phyloP scores from a whole-genome alignment of 1,140 invertebrate species.

The Lordiphosa mommai region DNA sequence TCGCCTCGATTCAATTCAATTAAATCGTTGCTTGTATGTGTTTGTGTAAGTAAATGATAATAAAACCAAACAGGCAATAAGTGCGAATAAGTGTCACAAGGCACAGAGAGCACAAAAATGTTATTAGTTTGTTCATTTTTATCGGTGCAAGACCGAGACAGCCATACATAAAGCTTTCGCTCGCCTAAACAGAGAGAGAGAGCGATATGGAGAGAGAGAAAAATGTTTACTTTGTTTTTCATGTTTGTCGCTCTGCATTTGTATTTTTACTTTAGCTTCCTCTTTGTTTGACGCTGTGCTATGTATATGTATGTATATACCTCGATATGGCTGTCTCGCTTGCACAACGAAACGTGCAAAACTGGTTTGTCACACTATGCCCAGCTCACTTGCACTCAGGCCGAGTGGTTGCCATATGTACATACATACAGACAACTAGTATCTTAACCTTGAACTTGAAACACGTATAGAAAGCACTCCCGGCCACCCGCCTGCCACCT shows the following conservation, averaged over 20 bases:
- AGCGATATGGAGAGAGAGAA: not conserved
- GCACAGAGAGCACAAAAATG: slow-evolving; percentile 20
- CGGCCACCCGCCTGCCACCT: slow-evolving; percentile 34
- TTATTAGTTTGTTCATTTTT: slow-evolving; percentile 20
- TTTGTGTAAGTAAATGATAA: slow-evolving; percentile 29
- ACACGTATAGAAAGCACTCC: slow-evolving; percentile 49
- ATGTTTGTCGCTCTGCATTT: slow-evolving; percentile 51
- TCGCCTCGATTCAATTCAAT: slow-evolving; percentile 53
- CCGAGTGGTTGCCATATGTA: not conserved
- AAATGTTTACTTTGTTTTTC: not conserved
- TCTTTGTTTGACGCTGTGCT: slow-evolving; percentile 51
- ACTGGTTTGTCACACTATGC: slow-evolving; percentile 55
- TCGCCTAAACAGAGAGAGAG: not conserved
- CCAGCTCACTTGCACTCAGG: slow-evolving; percentile 25
- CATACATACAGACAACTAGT: slow-evolving; percentile 61
- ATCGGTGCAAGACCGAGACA: not conserved
- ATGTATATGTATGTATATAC: slow-evolving; percentile 2
- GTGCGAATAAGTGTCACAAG: slow-evolving; percentile 37
- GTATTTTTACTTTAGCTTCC: slow-evolving; percentile 43
- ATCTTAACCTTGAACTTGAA: slow-evolving; percentile 79
- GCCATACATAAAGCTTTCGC: not conserved
- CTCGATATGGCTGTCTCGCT: slow-evolving; percentile 37
- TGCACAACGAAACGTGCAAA: slow-evolving; percentile 66
- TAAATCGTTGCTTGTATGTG: slow-evolving; percentile 24
- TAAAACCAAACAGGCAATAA: slow-evolving; percentile 35